Base-by-base conservation (phyloP, 1,140 invertebrate genomes). In the Bombus haemorrhoidalis region DNA sequence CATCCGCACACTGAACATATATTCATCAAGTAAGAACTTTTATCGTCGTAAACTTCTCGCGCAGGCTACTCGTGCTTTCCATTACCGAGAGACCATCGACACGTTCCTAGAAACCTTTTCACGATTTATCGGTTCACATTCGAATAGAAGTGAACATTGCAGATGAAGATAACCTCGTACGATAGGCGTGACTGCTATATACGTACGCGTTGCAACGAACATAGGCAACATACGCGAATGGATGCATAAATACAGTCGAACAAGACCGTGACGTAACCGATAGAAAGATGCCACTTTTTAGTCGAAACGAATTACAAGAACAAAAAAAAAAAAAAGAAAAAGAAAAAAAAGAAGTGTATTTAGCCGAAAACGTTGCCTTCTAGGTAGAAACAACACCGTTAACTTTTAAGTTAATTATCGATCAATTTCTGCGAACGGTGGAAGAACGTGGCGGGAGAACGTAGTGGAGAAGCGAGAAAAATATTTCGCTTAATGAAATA, bases 151-250 rank as follows among this genome's bases (percentile, higher is more conserved):
- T 5, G 75, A 77, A 77, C 75, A 77, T 37, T 32, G 75, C 75
- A 77, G 53, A 77, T 77, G 75, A 77, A 77, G 75, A 77, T 77
- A 77, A 77, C 57, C 75, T 77, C 75, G 75, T 62, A 39, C 37
- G 75, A 77, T 77, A 77, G 47, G 47, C 47, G 47, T 62, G 53
- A 39, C 22, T 62, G 75, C 75, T 41, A n/a, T 59, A 77, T n/a
- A n/a, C n/a, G 28, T n/a, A 41, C 57, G 25, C 57, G 25, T 62
- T 39, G 25, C 75, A 77, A 59, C 25, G 75, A 77, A 77, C 75
- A 41, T n/a, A 77, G 75, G 28, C 53, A 62, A 62, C 57, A 41
- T n/a, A 77, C 15, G 59, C 8, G 53, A 77, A 62, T 62, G 34
- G 57, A 62, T 39, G 75, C 57, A 62, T 77, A 62, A 62, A 77